Evolutionary conservation across 2,888 invertebrate species (phyloP).

Genomic region (Aplocera efformata): DNA sequence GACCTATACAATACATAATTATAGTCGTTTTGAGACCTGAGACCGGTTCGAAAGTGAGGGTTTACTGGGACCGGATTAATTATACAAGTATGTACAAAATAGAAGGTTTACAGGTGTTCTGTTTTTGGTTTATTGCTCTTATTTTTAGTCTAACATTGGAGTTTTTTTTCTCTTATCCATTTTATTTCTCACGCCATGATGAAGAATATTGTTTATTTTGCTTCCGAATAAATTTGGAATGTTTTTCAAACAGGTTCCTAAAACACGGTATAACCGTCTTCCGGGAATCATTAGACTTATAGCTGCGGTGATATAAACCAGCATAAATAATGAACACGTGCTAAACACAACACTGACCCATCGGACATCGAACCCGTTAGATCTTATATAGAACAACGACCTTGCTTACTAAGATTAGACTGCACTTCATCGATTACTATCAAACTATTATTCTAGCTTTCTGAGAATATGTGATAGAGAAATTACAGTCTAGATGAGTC

Average conservation of each 20-base stretch:
- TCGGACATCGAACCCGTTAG: conserved; percentile 71
- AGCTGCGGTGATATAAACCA: conserved; percentile 12
- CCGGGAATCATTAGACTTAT: conserved; percentile 15
- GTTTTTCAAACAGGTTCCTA: conserved; percentile 4
- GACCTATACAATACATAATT: too few species aligned
- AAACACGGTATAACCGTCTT: conserved; percentile 10
- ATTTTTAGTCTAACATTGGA: too few species aligned
- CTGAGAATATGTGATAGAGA: too few species aligned
- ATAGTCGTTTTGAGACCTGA: conserved; percentile 46
- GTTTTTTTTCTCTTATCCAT: too few species aligned
- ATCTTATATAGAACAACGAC: conserved; percentile 71
- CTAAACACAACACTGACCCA: conserved; percentile 32
- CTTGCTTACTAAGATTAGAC: conserved; percentile 44
- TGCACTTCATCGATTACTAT: conserved; percentile 20
- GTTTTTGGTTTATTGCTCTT: too few species aligned
- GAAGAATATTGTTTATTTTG: conserved; percentile 4
- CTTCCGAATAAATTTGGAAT: conserved; percentile 1
- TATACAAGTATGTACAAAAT: conserved; percentile 19
- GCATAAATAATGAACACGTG: conserved; percentile 32
- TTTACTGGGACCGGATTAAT: conserved; percentile 63
- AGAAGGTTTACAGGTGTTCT: conserved; percentile 9
- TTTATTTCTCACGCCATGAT: too few species aligned
- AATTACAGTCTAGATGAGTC: too few species aligned
- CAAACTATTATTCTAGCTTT: conserved; percentile 6
- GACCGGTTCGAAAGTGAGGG: conserved; percentile 72